Percentiles rank a stretch among this genome's conserved stretches.
Conservation (phyloP, 2,797 vertebrate species). For the Lacerta viridis region DNA sequence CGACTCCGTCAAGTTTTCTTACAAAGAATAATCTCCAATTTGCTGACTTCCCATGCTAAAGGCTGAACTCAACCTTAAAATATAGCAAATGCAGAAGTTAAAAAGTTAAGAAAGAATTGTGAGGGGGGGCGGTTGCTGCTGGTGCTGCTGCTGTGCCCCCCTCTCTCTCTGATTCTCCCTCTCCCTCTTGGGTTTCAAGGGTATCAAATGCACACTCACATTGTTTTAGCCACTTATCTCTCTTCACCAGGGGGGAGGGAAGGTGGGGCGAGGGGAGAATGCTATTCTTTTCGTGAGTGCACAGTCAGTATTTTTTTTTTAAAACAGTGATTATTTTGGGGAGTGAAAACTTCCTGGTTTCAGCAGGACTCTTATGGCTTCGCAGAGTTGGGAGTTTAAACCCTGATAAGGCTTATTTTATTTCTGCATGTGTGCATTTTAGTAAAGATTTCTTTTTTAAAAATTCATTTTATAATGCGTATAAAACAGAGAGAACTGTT, state of each 20-base stretch:
- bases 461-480: too few relatives aligned
- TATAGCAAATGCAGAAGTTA: slow-evolving; percentile 70
- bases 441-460: too few relatives aligned
- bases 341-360: slow-evolving; percentile 66
- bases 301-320: slow-evolving; percentile 49
- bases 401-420: slow-evolving; percentile 6
- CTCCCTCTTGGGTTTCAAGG: slow-evolving; percentile 1
- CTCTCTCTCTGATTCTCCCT: not conserved
- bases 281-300: slow-evolving; percentile 71
- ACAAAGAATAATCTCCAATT: not conserved
- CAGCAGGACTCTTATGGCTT: slow-evolving; percentile 26
- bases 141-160: slow-evolving; percentile 12
- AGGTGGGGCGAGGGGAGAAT: slow-evolving; percentile 10
- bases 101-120: slow-evolving; percentile 33
- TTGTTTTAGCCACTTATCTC: slow-evolving; percentile 68
- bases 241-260: slow-evolving; percentile 41
- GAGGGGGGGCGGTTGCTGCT: slow-evolving; percentile 13
- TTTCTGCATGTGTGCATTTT: too few relatives aligned
- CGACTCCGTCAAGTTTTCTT: not conserved
- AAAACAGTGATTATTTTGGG: slow-evolving; percentile 73
- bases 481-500: too few relatives aligned
- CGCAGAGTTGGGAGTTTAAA: too few relatives aligned
- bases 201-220: slow-evolving; percentile 50
- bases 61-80: slow-evolving; percentile 51
- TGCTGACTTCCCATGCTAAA: slow-evolving; percentile 62